Percentiles rank a stretch among this genome's conserved stretches.
Evolutionary conservation across 2,797 vertebrate genomes (phyloP).

Genomic region (Pogonophryne albipinna): DNA sequence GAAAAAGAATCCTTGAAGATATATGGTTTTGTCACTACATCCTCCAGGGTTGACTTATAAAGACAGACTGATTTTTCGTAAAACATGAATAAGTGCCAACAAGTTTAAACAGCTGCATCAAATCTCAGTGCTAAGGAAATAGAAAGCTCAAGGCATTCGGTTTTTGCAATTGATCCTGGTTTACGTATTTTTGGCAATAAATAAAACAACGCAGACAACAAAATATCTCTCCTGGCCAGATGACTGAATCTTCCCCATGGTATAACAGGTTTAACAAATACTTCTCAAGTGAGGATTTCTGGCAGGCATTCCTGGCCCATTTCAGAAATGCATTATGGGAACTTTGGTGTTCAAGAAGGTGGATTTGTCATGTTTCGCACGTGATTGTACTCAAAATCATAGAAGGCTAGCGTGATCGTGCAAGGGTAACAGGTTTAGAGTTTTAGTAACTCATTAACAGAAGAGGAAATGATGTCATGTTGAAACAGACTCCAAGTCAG

Average conservation of each 20-base stretch:
- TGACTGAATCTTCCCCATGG: not conserved
- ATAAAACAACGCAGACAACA: not conserved
- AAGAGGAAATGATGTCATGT: not conserved
- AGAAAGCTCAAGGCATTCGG: not conserved
- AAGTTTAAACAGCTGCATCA: not conserved
- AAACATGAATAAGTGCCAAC: not conserved
- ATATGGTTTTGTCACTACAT: not conserved
- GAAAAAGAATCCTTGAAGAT: slow-evolving; percentile 5
- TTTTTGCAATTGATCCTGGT: not conserved
- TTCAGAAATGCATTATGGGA: not conserved
- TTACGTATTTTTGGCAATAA: not conserved
- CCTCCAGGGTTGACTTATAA: not conserved
- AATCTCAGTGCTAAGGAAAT: not conserved
- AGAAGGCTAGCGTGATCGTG: not conserved
- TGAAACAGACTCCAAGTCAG: not conserved
- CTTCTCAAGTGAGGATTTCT: not conserved
- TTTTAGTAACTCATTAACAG: not conserved
- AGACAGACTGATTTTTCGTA: not conserved
- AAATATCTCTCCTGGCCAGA: not conserved
- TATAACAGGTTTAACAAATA: not conserved
- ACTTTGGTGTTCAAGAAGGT: not conserved
- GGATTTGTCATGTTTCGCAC: not conserved
- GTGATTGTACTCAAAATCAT: not conserved
- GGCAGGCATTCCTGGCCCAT: not conserved
- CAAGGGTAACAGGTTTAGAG: not conserved